Evolutionary conservation across 2,888 invertebrate genomes (phyloP).

Genomic region (Parnassius glacialis): DNA sequence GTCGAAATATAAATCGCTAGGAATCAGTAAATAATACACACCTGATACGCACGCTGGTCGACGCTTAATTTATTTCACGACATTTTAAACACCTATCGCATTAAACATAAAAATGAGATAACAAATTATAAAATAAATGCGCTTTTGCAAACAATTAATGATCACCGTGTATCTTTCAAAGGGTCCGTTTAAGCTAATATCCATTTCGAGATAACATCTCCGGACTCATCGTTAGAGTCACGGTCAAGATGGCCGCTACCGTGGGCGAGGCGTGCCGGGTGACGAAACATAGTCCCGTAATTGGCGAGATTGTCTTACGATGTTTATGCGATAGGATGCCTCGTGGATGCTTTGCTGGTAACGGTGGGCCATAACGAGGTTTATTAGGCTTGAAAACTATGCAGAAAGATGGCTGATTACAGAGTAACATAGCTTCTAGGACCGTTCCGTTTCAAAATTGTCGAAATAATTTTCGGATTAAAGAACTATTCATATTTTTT

Average conservation of each 20-base stretch:
- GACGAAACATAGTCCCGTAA: slow-evolving; percentile 24
- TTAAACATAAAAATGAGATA: too few relatives aligned
- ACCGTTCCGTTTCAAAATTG: too few relatives aligned
- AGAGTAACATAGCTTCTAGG: too few relatives aligned
- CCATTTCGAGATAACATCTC: slow-evolving; percentile 10
- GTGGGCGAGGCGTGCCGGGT: slow-evolving; percentile 20
- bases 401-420: not conserved
- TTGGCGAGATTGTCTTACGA: slow-evolving; percentile 21
- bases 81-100: too few relatives aligned
- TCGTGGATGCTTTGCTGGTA: not conserved
- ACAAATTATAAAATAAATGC: too few relatives aligned
- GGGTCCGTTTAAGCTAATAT: slow-evolving; percentile 16
- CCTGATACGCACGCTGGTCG: too few relatives aligned
- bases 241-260: not conserved
- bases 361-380: slow-evolving; percentile 8
- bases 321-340: slow-evolving; percentile 15
- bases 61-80: too few relatives aligned
- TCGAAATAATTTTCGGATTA: too few relatives aligned
- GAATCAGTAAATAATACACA: too few relatives aligned
- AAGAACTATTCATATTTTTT: too few relatives aligned
- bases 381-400: slow-evolving; percentile 4
- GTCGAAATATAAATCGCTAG: too few relatives aligned
- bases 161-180: not conserved
- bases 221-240: slow-evolving; percentile 3
- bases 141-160: not conserved